phyloP scores from a whole-genome alignment of 2,113 vertebrate species.

The Equus quagga region DNA sequence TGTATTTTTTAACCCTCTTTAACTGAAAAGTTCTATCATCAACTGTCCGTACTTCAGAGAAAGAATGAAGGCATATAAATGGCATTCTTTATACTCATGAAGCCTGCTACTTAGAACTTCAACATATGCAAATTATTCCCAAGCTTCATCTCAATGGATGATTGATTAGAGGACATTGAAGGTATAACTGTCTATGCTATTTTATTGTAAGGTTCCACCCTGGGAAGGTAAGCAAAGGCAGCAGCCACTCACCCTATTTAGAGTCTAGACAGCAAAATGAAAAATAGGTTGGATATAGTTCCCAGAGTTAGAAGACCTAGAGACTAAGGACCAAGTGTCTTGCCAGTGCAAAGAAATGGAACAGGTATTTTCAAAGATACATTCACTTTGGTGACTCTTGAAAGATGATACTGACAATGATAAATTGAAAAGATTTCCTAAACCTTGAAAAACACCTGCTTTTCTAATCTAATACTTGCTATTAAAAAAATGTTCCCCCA shows the following conservation, averaged over 20 bases:
- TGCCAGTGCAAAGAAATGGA: not conserved
- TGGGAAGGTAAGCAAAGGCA: slow-evolving; percentile 10
- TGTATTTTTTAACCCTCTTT: not conserved
- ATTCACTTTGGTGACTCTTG: not conserved
- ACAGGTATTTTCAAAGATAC: not conserved
- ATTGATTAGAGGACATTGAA: not conserved
- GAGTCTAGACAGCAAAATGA: not conserved
- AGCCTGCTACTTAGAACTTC: not conserved
- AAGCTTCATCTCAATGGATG: not conserved
- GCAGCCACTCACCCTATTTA: not conserved
- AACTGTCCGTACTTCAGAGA: not conserved
- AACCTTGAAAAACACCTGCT: not conserved
- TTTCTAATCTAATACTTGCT: not conserved
- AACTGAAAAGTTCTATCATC: not conserved
- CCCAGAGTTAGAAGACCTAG: not conserved
- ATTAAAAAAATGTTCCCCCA: not conserved
- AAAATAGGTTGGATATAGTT: not conserved
- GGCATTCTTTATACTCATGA: not conserved
- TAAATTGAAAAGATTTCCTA: not conserved
- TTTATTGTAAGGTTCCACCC: not conserved
- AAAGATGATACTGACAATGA: not conserved
- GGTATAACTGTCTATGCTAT: not conserved
- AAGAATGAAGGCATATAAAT: not conserved
- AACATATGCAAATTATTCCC: not conserved
- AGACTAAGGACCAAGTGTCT: not conserved